phyloP scores from a whole-genome alignment of 2,888 invertebrate species.

The Gisinianus flammeolus region DNA sequence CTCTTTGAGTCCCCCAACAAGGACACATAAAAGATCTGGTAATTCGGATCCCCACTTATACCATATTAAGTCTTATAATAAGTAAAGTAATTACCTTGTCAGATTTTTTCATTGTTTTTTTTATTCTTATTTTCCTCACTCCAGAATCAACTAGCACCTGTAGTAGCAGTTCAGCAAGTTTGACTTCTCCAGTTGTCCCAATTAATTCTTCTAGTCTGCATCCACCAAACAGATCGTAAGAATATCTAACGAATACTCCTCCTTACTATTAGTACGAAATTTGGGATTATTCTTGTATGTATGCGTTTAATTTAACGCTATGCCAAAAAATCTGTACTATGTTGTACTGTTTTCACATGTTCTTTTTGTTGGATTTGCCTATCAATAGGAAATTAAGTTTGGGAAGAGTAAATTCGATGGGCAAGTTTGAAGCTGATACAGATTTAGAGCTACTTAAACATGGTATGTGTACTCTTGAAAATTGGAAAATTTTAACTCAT shows the following conservation, averaged over 20 bases:
- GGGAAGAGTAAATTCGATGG: slow-evolving; percentile 84
- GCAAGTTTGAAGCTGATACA: slow-evolving; percentile 89
- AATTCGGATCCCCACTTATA: too few species aligned
- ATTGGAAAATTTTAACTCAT: slow-evolving; percentile 34
- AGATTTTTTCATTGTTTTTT: too few species aligned
- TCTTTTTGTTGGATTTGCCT: too few species aligned
- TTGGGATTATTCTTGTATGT: too few species aligned
- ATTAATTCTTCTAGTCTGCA: slow-evolving; percentile 38
- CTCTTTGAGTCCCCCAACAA: slow-evolving; percentile 63
- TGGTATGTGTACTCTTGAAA: slow-evolving; percentile 47
- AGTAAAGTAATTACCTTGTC: too few species aligned
- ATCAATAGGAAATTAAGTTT: slow-evolving; percentile 77
- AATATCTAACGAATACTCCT: too few species aligned
- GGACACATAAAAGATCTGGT: slow-evolving; percentile 52
- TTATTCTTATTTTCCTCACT: too few species aligned
- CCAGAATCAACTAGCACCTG: slow-evolving; percentile 48
- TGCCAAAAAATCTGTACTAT: too few species aligned
- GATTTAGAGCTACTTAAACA: slow-evolving; percentile 66
- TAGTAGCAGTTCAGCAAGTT: slow-evolving; percentile 49
- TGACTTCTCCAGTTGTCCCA: slow-evolving; percentile 39
- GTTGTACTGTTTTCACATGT: too few species aligned
- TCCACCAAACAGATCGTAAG: slow-evolving; percentile 35
- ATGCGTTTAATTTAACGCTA: too few species aligned
- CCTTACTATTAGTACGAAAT: too few species aligned
- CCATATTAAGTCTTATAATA: too few species aligned